These are phyloP conservation scores for Leptoclinus maculatus DNA, from an alignment of 2,797 vertebrate genomes.

Conservation along the genomic window DNA sequence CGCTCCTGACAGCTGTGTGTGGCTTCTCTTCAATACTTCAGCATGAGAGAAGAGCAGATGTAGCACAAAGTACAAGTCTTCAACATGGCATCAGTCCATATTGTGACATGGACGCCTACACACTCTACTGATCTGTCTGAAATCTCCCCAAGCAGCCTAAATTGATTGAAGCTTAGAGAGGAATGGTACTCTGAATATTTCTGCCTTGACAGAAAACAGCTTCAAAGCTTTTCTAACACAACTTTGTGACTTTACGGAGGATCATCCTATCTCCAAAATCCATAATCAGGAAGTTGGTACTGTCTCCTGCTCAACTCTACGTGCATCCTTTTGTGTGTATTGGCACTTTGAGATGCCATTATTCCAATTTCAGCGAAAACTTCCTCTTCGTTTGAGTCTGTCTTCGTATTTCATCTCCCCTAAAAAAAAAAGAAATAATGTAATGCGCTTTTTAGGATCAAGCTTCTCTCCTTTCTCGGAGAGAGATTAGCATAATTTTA, in stretches of 20 bases:
- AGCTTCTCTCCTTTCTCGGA: slow-evolving; percentile 63
- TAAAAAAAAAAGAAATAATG: slow-evolving; percentile 43
- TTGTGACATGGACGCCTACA: slow-evolving; percentile 67
- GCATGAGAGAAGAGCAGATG: slow-evolving; percentile 41
- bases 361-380: slow-evolving; percentile 51
- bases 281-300: slow-evolving; percentile 56
- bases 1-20: slow-evolving; percentile 39
- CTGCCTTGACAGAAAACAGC: slow-evolving; percentile 56
- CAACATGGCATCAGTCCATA: slow-evolving; percentile 62
- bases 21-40: slow-evolving; percentile 32
- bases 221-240: slow-evolving; percentile 54
- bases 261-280: slow-evolving; percentile 57
- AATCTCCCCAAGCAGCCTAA: slow-evolving; percentile 60
- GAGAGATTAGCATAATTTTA: slow-evolving; percentile 82
- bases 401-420: slow-evolving; percentile 43
- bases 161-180: slow-evolving; percentile 62
- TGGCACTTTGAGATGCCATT: slow-evolving; percentile 48
- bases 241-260: slow-evolving; percentile 61
- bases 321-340: slow-evolving; percentile 29
- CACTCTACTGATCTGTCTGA: slow-evolving; percentile 61
- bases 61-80: slow-evolving; percentile 54
- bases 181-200: slow-evolving; percentile 57
- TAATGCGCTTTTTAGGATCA: slow-evolving; percentile 64
- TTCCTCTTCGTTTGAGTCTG: slow-evolving; percentile 26
- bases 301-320: slow-evolving; percentile 38